These are phyloP conservation scores for Eurosta solidaginis DNA, from an alignment of 1,140 invertebrate genomes.

Conservation along the genomic window DNA sequence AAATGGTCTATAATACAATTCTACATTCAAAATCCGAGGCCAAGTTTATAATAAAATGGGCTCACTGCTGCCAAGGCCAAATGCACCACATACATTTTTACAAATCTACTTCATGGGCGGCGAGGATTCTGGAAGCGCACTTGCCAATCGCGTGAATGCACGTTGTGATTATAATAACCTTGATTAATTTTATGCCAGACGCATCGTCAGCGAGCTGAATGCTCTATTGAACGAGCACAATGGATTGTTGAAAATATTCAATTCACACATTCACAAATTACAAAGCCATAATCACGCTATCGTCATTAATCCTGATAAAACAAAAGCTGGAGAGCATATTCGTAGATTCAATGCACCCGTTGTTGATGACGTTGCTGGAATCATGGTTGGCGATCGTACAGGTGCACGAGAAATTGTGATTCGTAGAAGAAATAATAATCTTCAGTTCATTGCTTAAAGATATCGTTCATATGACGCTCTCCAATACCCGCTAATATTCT, in stretches of 20 bases:
- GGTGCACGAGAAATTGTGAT: too few relatives aligned
- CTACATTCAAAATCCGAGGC: constrained; percentile 11
- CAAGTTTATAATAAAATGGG: not conserved
- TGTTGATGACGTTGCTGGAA: too few relatives aligned
- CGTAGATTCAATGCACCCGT: too few relatives aligned
- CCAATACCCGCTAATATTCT: too few relatives aligned
- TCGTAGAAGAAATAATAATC: too few relatives aligned
- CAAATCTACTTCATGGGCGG: too few relatives aligned
- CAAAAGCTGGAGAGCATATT: too few relatives aligned
- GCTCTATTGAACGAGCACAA: not conserved
- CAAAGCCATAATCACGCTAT: constrained; percentile 46
- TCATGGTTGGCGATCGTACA: too few relatives aligned
- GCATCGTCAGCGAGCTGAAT: not conserved
- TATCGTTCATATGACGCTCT: too few relatives aligned
- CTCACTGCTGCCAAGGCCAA: not conserved
- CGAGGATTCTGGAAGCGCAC: too few relatives aligned
- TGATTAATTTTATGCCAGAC: not conserved
- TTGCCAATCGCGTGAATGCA: too few relatives aligned
- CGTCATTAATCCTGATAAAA: too few relatives aligned
- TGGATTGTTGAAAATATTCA: constrained; percentile 42
- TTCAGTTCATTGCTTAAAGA: not conserved
- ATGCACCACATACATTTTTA: constrained; percentile 16
- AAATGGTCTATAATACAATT: not conserved
- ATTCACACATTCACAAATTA: constrained; percentile 50
- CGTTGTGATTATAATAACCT: not conserved